Conservation (phyloP, 2,888 invertebrate species). For the Acanthacorydalis orientalis region DNA sequence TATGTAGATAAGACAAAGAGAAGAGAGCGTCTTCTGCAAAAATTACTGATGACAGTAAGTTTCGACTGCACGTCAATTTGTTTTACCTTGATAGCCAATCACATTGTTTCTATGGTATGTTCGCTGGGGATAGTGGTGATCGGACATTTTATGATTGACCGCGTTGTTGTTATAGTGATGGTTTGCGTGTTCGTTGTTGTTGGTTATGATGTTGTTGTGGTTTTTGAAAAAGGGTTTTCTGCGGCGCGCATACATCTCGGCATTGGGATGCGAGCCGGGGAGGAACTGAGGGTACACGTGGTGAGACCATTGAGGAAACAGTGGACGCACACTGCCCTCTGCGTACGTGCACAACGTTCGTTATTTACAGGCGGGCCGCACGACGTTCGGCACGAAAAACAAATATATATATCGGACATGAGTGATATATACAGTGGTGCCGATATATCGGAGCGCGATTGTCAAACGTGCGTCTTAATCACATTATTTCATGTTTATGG, state of each 20-base stretch:
- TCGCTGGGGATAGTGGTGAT: constrained; percentile 25
- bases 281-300: constrained; percentile 90
- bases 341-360: constrained; percentile 13
- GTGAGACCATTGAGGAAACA: constrained; percentile 90
- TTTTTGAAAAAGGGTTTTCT: constrained; percentile 35
- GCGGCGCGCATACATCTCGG: constrained; percentile 33
- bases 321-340: constrained; percentile 52
- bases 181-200: constrained; percentile 40
- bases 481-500: too few species aligned
- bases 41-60: too few species aligned
- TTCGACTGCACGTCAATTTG: constrained; percentile 4
- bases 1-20: too few species aligned
- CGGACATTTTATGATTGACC: constrained; percentile 28
- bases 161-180: constrained; percentile 40
- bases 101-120: constrained; percentile 41
- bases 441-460: too few species aligned
- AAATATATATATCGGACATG: not conserved
- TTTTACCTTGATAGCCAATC: constrained; percentile 39
- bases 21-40: too few species aligned
- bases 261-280: constrained; percentile 73
- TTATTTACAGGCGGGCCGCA: not conserved
- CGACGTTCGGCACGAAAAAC: not conserved
- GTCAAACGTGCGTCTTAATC: too few species aligned
- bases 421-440: too few species aligned
- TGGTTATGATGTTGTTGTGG: constrained; percentile 37